Evolutionary conservation across 2,888 invertebrate species (phyloP), one percentile per base, ranked within the genome.

Genomic region (Osedax frankpressi): DNA sequence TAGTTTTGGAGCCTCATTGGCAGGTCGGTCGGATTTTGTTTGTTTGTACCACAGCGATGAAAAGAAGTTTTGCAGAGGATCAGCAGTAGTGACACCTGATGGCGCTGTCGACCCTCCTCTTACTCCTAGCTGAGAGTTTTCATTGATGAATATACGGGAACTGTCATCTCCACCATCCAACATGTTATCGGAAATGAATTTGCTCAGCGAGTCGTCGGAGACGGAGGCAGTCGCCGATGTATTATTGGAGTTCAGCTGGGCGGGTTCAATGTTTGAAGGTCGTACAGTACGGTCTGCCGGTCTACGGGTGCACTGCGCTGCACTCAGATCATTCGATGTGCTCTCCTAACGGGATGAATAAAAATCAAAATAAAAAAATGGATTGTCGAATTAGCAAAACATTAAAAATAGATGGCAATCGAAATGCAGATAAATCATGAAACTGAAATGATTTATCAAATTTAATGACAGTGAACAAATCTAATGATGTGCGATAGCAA

Each of bases 1-100:
- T 6, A 44, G 11, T 11, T 44, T 44, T 11, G 44, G 44, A 11
- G n/a, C 25, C 29, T 30, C 73, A 2, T 70, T 30, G 1, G n/a
- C 70, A 19, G 63, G 76, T 75, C 28, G 75, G 68, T 11, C 77
- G 73, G 2, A 77, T 76, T 14, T 76, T 74, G 70, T 79, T 67
- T 73, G 79, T 44, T 77, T 78, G 44, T 80, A 80, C 80, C 81
- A 81, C 30, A 81, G 74, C 24, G 75, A 76, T 30, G 78, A 75
- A 14, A 82, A 73, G 30, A 80, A 76, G 28, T 74, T 76, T 67
- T 78, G 78, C 24, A 80, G 74, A 26, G 19, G 11, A 44, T 44
- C 44, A 44, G 44, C 19, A 11, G 6, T 6, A 44, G 11, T 44
- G 19, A 19, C 6, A 44, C 44, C 19, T 11, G 44, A 44, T 19